A percentile compares a stretch with the other conserved stretches of the same genome.
Evolutionary conservation across 2,888 invertebrate genomes (phyloP).

Genomic region (Carabus problematicus): DNA sequence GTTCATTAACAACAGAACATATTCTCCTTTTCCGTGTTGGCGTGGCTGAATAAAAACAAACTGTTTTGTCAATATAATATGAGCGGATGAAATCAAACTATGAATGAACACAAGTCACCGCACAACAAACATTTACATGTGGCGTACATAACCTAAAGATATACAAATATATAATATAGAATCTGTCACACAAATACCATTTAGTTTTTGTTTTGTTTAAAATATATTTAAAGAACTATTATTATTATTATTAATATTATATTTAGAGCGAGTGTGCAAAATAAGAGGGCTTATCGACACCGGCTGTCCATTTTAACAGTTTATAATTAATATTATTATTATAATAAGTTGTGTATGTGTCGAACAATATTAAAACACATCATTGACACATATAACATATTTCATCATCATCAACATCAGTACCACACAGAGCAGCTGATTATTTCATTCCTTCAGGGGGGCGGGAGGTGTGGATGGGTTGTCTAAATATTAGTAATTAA

Average conservation of each 20-base stretch:
- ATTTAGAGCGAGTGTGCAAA: slow-evolving; percentile 20
- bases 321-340: slow-evolving; percentile 37
- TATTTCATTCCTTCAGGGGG: neutral
- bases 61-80: too few species aligned
- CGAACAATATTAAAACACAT: slow-evolving; percentile 61
- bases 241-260: too few species aligned
- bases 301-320: slow-evolving; percentile 40
- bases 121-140: neutral
- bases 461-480: neutral
- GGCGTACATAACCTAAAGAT: slow-evolving; percentile 24
- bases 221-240: too few species aligned
- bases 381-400: slow-evolving; percentile 52
- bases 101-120: slow-evolving; percentile 35
- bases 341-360: slow-evolving; percentile 50
- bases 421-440: too few species aligned
- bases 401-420: neutral
- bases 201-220: neutral
- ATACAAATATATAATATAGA: slow-evolving; percentile 6
- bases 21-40: slow-evolving; percentile 26
- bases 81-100: too few species aligned
- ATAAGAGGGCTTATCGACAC: slow-evolving; percentile 22
- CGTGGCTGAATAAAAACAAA: slow-evolving; percentile 4
- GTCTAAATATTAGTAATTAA: slow-evolving; percentile 1
- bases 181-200: slow-evolving; percentile 34
- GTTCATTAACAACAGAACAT: slow-evolving; percentile 13